Conservation (phyloP, 2,888 invertebrate species). For the Tetragonula carbonaria region DNA sequence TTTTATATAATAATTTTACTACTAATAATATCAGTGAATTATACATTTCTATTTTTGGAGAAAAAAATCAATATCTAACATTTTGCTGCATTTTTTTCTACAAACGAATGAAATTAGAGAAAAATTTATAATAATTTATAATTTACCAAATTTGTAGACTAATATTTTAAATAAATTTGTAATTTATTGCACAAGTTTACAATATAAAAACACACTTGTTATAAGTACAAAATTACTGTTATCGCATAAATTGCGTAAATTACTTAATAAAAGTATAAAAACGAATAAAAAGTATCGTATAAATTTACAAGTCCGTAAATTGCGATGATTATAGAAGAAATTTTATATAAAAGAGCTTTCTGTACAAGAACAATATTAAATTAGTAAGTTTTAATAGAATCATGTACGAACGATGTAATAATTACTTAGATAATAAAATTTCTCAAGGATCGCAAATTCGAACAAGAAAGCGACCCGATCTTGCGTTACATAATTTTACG, state of each 20-base stretch:
- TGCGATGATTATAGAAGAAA: not conserved
- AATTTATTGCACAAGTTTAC: no score
- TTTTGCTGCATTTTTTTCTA: no score
- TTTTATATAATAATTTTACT: no score
- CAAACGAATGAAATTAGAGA: no score
- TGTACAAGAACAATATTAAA: not conserved
- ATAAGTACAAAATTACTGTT: no score
- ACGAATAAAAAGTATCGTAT: not conserved
- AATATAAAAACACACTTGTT: no score
- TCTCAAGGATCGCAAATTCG: conserved; percentile 4
- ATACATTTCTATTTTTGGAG: no score
- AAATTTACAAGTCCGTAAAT: not conserved
- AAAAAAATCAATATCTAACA: no score
- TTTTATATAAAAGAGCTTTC: not conserved
- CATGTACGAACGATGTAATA: conserved; percentile 32
- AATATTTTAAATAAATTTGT: no score
- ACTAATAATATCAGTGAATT: no score
- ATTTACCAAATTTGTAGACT: no score
- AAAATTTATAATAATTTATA: no score
- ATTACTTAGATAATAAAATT: conserved; percentile 40
- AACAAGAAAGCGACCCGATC: conserved; percentile 29
- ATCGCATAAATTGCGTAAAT: not conserved
- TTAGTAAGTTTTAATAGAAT: conserved; percentile 37
- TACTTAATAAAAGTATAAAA: not conserved
- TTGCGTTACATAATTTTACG: conserved; percentile 25